A percentile compares a stretch with the other conserved stretches of the same genome.
phyloP scores from a whole-genome alignment of 2,888 invertebrate genomes.

The Ornithoptera priamus region DNA sequence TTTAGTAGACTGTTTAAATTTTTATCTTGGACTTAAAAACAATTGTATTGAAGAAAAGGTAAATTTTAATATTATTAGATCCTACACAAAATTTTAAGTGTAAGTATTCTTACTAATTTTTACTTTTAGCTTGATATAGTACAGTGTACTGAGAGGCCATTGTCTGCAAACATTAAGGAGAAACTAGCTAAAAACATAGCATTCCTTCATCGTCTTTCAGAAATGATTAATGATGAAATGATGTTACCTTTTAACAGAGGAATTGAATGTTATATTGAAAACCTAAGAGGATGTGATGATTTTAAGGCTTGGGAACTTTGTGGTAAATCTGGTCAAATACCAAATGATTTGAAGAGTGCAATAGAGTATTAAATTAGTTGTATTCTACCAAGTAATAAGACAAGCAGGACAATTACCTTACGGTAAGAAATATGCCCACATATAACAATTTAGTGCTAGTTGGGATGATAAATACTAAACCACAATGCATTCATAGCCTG shows the following conservation, averaged over 20 bases:
- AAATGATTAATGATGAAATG: conserved; percentile 70
- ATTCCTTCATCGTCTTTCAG: conserved; percentile 68
- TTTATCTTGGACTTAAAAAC: conserved; percentile 66
- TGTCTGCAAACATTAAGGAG: conserved; percentile 63
- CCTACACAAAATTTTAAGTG: background rate
- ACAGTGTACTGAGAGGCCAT: conserved; percentile 68
- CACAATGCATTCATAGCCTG: too few species aligned
- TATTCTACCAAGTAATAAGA: too few species aligned
- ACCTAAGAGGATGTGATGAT: conserved; percentile 67
- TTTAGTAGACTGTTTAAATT: conserved; percentile 64
- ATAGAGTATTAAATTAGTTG: conserved; percentile 62
- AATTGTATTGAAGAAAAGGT: conserved; percentile 67
- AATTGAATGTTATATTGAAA: conserved; percentile 68
- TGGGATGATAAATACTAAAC: too few species aligned
- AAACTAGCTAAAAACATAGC: conserved; percentile 68
- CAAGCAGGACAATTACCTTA: too few species aligned
- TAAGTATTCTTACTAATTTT: background rate
- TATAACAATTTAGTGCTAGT: too few species aligned
- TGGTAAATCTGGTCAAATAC: conserved; percentile 65
- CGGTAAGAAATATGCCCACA: too few species aligned
- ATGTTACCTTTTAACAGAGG: conserved; percentile 69
- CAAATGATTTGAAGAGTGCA: conserved; percentile 71
- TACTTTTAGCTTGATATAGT: conserved; percentile 68
- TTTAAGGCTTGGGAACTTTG: conserved; percentile 74
- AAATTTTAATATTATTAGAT: background rate